These are phyloP conservation scores for Porites rus DNA, from an alignment of 92 coral and sea anemone genomes.

Conservation along the genomic window DNA sequence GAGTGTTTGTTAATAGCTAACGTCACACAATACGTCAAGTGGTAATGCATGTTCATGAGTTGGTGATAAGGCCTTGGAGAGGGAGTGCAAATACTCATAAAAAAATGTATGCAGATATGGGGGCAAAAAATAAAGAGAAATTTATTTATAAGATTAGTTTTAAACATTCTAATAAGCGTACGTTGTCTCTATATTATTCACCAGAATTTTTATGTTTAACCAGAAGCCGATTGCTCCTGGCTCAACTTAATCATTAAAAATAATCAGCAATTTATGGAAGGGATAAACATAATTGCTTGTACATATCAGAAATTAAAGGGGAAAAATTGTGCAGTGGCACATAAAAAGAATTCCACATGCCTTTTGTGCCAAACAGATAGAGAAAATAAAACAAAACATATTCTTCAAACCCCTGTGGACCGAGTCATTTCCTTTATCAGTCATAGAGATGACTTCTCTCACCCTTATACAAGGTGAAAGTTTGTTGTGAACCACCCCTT, in stretches of 20 bases:
- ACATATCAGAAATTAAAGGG: not conserved
- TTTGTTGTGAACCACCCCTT: not conserved
- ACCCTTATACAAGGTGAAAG: constrained; percentile 13
- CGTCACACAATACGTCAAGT: not conserved
- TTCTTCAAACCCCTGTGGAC: constrained; percentile 6
- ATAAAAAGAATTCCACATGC: not conserved
- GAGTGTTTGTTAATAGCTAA: not conserved
- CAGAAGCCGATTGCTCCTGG: no score
- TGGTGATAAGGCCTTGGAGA: constrained; percentile 4
- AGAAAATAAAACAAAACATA: not conserved
- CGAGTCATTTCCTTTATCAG: constrained; percentile 6
- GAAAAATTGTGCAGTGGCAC: not conserved
- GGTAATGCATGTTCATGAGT: constrained; percentile 4
- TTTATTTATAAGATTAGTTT: not conserved
- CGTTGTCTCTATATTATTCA: no score
- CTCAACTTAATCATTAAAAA: no score
- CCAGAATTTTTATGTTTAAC: no score
- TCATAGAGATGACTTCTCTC: constrained; percentile 10
- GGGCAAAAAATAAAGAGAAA: not conserved
- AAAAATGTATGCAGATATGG: constrained; percentile 1
- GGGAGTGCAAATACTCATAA: not conserved
- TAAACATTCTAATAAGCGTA: no score
- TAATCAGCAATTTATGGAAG: no score
- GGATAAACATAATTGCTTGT: not conserved
- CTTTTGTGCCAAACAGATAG: not conserved